A percentile compares a stretch with the other conserved stretches of the same genome.
These are phyloP conservation scores for Crambe crambe DNA, from an alignment of 37 sponge, comb jelly and placozoan genomes.

Conservation along the genomic window DNA sequence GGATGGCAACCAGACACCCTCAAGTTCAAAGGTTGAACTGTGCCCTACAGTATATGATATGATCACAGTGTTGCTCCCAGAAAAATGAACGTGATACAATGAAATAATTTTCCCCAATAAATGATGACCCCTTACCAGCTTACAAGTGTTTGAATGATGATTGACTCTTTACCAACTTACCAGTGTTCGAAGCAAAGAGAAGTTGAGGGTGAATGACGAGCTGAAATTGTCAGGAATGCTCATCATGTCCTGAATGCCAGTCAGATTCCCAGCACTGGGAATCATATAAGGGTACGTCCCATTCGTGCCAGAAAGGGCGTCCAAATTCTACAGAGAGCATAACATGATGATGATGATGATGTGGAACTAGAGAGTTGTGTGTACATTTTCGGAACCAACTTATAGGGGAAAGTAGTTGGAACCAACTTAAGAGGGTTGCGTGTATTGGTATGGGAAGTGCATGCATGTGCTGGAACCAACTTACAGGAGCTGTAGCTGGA, in stretches of 20 bases:
- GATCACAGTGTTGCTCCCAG: no score
- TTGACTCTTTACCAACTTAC: no score
- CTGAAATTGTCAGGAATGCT: constrained; percentile 4
- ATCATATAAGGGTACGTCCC: constrained; percentile 58
- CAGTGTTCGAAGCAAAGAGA: constrained; percentile 75
- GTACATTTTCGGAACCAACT: neutral
- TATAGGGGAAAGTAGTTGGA: no score
- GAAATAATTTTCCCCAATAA: no score
- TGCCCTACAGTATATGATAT: constrained; percentile 36
- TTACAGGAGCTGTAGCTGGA: constrained; percentile 59
- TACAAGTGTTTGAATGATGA: no score
- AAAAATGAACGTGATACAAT: no score
- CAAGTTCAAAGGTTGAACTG: constrained; percentile 1
- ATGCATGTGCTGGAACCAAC: constrained; percentile 15
- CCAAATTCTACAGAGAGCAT: constrained; percentile 50
- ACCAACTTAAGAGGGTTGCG: neutral
- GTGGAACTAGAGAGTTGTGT: neutral
- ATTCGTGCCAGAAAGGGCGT: constrained; percentile 65
- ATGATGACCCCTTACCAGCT: no score
- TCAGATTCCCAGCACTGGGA: constrained; percentile 19
- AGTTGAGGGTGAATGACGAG: constrained; percentile 41
- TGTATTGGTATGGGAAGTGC: neutral
- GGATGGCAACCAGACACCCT: constrained; percentile 63
- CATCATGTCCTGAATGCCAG: no score
- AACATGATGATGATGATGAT: neutral